These are phyloP conservation scores for Leptinotarsa juncta DNA, from an alignment of 2,888 invertebrate genomes.

Conservation along the genomic window DNA sequence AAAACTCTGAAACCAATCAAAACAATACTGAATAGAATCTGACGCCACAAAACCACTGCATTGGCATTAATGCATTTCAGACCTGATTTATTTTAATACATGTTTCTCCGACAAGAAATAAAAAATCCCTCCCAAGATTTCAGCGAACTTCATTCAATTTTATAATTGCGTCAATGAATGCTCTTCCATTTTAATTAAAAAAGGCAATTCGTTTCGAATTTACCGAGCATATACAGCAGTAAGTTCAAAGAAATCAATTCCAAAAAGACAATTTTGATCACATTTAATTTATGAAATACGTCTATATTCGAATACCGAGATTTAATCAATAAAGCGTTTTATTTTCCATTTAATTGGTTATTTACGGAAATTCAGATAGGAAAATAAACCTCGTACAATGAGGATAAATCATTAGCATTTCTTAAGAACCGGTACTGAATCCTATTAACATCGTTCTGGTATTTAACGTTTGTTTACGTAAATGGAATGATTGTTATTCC, in stretches of 20 bases:
- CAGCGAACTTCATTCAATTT: too few species aligned
- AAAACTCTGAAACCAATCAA: too few species aligned
- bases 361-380: neutral
- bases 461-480: conserved; percentile 16
- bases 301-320: neutral
- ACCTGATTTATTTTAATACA: too few species aligned
- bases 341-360: neutral
- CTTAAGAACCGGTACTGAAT: conserved; percentile 17
- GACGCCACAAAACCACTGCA: too few species aligned
- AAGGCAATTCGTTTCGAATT: too few species aligned
- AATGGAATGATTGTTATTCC: conserved; percentile 6
- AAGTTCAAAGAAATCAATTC: neutral
- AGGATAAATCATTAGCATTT: conserved; percentile 11
- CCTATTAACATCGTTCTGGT: conserved; percentile 15
- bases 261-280: neutral
- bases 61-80: too few species aligned
- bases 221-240: too few species aligned
- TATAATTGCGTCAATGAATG: too few species aligned
- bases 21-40: too few species aligned
- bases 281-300: neutral
- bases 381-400: conserved; percentile 2
- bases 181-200: too few species aligned
- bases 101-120: too few species aligned
- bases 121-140: too few species aligned
- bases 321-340: neutral